Evolutionary conservation across 2,113 vertebrate genomes (phyloP).

Genomic region (Cisticola juncidis): DNA sequence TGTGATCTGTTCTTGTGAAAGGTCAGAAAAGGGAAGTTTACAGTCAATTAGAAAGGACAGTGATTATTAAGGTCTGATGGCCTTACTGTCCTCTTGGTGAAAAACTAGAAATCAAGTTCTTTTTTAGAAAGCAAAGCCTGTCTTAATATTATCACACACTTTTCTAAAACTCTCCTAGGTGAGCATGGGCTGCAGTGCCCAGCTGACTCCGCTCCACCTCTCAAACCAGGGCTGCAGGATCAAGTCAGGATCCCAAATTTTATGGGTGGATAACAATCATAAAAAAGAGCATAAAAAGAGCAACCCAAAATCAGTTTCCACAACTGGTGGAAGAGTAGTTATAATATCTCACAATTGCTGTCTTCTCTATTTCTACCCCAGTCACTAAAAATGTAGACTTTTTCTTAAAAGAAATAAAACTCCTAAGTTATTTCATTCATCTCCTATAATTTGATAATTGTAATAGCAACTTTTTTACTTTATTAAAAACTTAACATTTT

Average conservation of each 20-base stretch:
- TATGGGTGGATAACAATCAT: background rate
- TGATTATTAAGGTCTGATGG: background rate
- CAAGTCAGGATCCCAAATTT: background rate
- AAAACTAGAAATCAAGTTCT: background rate
- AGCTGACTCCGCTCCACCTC: background rate
- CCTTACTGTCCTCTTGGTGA: background rate
- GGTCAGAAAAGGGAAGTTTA: background rate
- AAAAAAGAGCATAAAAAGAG: background rate
- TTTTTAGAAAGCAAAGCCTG: background rate
- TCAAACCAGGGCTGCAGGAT: background rate
- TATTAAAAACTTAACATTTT: background rate
- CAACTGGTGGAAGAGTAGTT: background rate
- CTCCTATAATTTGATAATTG: background rate
- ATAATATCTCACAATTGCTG: background rate
- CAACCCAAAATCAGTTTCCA: background rate
- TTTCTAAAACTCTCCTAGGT: background rate
- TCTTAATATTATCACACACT: fast-evolving
- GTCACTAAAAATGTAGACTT: background rate
- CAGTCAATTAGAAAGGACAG: background rate
- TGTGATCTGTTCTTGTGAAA: background rate
- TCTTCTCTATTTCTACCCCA: background rate
- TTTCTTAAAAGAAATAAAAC: background rate
- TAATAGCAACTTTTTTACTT: background rate
- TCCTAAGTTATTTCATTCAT: background rate
- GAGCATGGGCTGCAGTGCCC: background rate